Evolutionary conservation across 2,113 vertebrate species (phyloP), one percentile per base, ranked within the genome.

Genomic region (Macquaria ambigua): DNA sequence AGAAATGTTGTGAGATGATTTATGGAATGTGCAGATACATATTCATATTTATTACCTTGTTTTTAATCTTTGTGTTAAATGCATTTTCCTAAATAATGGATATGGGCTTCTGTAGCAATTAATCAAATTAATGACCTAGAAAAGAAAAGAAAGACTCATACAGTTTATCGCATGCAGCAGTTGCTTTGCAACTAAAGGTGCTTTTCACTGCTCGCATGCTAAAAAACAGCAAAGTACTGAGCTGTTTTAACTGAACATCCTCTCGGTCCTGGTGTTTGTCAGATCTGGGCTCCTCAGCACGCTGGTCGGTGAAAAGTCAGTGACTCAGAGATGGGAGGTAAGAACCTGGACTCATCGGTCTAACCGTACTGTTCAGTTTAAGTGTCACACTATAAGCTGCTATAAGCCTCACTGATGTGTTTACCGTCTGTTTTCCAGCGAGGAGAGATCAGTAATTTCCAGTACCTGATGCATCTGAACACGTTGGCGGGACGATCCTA

Each of bases 371-470:
- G 34, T 43, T 56, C 34, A 28, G 8, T 58, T 56, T 3, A 50
- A 9, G 16, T 6, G 39, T 23, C 15, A 2, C 2, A 5, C 15
- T 39, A 5, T 28, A 12, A 48, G 18, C 37, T 14, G 0, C 14
- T 43, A 8, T 23, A 28, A 46, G 6, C 31, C 43, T 52, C 8
- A 34, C 69, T 68, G 8, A 53, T 15, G 11, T 34, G 9, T 79
- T 43, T 31, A 15, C 64, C 1, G 0, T 70, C 4, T 89, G n/a
- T 77, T 70, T 55, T 41, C 58, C 90, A 99, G 98, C 96, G 98
- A 95, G 98, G 98, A 82, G 98, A 99, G 94, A 99, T 99, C 95
- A 99, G 98, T 93, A 99, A 99, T 92, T 99, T 99, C 95, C 98
- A 99, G 95, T 99, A 99, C 87, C 91, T 99, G 94, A 99, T 99